Evolutionary conservation across 1,140 invertebrate genomes (phyloP).

Genomic region (Telenomus remus): DNA sequence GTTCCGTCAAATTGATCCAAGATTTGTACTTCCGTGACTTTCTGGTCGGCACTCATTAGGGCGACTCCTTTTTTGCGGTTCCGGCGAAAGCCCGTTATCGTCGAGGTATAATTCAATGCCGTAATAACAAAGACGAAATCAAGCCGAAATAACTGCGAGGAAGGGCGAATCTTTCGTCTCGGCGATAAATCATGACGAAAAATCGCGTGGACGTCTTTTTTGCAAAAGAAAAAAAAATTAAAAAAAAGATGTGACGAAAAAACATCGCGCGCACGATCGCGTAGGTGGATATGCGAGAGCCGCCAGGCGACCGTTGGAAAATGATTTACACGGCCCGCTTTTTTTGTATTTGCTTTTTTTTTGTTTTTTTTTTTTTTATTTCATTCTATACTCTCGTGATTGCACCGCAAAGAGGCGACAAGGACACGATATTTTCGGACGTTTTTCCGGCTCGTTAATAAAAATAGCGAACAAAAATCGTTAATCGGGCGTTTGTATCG

Average conservation of each 20-base stretch:
- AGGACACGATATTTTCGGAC: neutral
- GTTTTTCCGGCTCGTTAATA: neutral
- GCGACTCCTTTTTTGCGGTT: slow-evolving; percentile 35
- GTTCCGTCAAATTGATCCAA: slow-evolving; percentile 36
- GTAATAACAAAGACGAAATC: slow-evolving; percentile 56
- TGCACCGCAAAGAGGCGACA: too few relatives aligned
- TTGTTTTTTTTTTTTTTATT: too few relatives aligned
- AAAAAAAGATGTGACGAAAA: slow-evolving; percentile 43
- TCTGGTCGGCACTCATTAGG: slow-evolving; percentile 36
- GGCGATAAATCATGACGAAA: slow-evolving; percentile 53
- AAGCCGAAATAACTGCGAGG: slow-evolving; percentile 40
- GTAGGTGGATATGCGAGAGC: slow-evolving; percentile 29
- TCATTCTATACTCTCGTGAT: too few relatives aligned
- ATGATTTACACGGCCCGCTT: slow-evolving; percentile 41
- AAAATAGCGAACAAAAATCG: slow-evolving; percentile 25
- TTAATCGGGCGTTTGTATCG: slow-evolving; percentile 30
- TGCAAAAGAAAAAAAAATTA: slow-evolving; percentile 24
- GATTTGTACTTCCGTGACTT: slow-evolving; percentile 48
- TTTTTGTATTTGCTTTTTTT: slow-evolving; percentile 4
- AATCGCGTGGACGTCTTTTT: slow-evolving; percentile 48
- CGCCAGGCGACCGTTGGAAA: slow-evolving; percentile 18
- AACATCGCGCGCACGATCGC: slow-evolving; percentile 10
- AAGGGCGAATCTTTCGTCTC: slow-evolving; percentile 43
- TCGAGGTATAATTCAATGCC: slow-evolving; percentile 42
- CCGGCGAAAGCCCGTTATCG: slow-evolving; percentile 46